Conservation (phyloP, 2,113 vertebrate species). For the Octodon degus region DNA sequence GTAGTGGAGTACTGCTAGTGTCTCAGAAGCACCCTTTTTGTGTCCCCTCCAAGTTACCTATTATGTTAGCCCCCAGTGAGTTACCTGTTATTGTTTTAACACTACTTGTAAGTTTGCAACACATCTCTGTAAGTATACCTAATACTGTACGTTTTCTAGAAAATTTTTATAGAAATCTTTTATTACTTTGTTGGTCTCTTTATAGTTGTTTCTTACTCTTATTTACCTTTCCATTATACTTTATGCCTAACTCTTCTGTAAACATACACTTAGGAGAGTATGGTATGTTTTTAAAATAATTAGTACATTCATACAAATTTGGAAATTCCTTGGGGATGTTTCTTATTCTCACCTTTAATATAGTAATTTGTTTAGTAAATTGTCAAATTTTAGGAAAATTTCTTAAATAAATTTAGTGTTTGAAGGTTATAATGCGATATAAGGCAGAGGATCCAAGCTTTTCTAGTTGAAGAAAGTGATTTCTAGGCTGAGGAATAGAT, state of each 20-base stretch:
- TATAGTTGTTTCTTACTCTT: conserved; percentile 18
- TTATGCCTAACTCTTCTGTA: neutral
- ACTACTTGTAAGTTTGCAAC: neutral
- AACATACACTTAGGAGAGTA: neutral
- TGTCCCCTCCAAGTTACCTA: neutral
- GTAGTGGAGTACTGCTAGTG: conserved; percentile 6
- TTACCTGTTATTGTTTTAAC: neutral
- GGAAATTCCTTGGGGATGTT: neutral
- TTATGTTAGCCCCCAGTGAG: neutral
- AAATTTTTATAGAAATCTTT: conserved; percentile 15
- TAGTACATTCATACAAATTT: neutral
- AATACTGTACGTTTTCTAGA: neutral
- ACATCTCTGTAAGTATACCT: neutral
- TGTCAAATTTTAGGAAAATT: neutral
- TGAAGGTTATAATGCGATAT: neutral
- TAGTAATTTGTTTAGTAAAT: neutral
- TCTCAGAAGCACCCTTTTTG: neutral
- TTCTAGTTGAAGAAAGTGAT: neutral
- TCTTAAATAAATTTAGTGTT: neutral
- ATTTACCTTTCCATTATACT: neutral
- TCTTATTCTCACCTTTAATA: neutral
- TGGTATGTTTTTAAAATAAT: neutral
- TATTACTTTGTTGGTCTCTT: conserved; percentile 11
- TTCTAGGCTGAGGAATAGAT: neutral
- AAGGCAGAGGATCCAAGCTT: neutral